Conservation (phyloP, 30 jellyfish, hydroid and myxozoan species). For the Aurelia sp. region DNA sequence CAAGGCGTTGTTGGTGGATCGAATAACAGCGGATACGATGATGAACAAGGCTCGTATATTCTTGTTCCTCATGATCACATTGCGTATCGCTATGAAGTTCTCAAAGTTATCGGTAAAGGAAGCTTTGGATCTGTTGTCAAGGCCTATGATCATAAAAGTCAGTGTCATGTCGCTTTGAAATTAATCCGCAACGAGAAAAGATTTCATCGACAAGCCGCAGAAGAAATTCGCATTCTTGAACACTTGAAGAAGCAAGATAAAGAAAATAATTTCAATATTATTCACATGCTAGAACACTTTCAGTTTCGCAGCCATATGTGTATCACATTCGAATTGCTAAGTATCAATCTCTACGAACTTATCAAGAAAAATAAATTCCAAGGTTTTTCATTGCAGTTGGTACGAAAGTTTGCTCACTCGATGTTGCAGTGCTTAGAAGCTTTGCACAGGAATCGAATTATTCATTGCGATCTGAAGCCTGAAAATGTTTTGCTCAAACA, state of each 20-base stretch:
- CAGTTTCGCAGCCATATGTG: conserved; percentile 95
- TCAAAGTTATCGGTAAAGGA: conserved; percentile 94
- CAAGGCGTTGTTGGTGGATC: conserved; percentile 98
- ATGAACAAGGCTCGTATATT: conserved; percentile 93
- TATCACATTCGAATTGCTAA: conserved; percentile 85
- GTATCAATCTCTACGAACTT: conserved; percentile 89
- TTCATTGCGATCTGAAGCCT: conserved; percentile 93
- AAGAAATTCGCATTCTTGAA: conserved; percentile 90
- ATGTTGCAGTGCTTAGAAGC: conserved; percentile 94
- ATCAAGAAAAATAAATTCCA: conserved; percentile 91
- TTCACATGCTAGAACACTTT: conserved; percentile 94
- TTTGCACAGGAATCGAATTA: conserved; percentile 80
- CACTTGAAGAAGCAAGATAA: conserved; percentile 93
- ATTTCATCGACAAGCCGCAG: conserved; percentile 98
- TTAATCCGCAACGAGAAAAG: conserved; percentile 92
- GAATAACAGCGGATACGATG: conserved; percentile 95
- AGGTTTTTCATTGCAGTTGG: conserved; percentile 91
- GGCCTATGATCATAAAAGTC: conserved; percentile 95
- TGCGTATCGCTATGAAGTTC: conserved; percentile 87
- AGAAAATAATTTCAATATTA: conserved; percentile 84
- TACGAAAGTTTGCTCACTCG: conserved; percentile 93
- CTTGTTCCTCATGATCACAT: conserved; percentile 96
- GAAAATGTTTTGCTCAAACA: conserved; percentile 89
- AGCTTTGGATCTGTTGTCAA: conserved; percentile 95
- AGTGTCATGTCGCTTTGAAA: conserved; percentile 92